A percentile compares a stretch with the other conserved stretches of the same genome.
phyloP scores from a whole-genome alignment of 2,797 vertebrate species.

The Tinamus major region DNA sequence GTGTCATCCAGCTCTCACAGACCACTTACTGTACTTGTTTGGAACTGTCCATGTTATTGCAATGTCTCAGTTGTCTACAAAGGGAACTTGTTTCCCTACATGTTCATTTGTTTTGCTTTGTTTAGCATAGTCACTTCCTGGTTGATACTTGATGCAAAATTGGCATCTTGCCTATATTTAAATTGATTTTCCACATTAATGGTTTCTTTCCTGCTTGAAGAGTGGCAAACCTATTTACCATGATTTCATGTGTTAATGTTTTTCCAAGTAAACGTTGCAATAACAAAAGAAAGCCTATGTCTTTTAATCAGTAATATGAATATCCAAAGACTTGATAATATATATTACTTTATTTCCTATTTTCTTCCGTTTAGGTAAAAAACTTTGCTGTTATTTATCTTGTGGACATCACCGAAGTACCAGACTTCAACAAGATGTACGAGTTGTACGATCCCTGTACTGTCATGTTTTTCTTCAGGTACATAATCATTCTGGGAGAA shows the following conservation, averaged over 20 bases:
- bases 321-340: background rate
- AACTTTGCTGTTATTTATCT: slow-evolving; percentile 98
- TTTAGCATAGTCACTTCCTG: background rate
- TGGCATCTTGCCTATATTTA: background rate
- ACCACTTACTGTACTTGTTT: background rate
- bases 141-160: background rate
- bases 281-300: background rate
- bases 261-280: background rate
- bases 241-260: background rate
- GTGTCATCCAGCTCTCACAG: background rate
- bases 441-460: slow-evolving; percentile 98
- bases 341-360: background rate
- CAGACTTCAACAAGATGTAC: slow-evolving; percentile 99
- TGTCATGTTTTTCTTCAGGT: slow-evolving; percentile 99
- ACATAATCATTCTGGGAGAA: background rate
- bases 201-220: background rate
- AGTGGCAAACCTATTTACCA: background rate
- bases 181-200: background rate
- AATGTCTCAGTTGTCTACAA: background rate
- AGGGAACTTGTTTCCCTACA: background rate
- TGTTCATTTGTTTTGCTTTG: background rate
- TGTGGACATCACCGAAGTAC: slow-evolving; percentile 98
- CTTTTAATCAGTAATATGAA: background rate
- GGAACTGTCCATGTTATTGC: background rate
- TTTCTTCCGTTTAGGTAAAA: slow-evolving; percentile 88